Base-by-base conservation (phyloP, 2,797 vertebrate species). In the Sebastes goodei region DNA sequence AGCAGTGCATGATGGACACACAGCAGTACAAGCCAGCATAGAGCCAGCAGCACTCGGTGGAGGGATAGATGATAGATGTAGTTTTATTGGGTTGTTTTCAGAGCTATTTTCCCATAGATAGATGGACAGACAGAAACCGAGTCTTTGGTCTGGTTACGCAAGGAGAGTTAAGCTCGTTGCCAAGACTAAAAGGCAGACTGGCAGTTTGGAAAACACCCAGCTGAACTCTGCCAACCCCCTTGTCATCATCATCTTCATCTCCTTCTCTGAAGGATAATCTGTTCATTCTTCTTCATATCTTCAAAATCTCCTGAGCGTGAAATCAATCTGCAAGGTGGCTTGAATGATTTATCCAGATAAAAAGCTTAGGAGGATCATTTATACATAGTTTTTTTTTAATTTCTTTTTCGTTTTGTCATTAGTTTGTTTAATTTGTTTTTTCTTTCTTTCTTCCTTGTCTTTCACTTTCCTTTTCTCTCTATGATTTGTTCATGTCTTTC, bases 171-270 rank as follows among this genome's bases (percentile, higher is more conserved):
- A 20, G 74, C 17, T 53, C 14, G 74, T 53, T 89, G 86, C 88
- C 89, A 89, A 85, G 63, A 84, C 72, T 10, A 77, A 83, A 80
- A 83, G 84, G 78, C 83, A 55, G 75, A 67, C 74, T 74, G 83
- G 76, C 80, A 67, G 83, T 63, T 85, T 84, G 87, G 72, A 87
- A 72, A 76, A 35, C 30, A 30, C 69, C 85, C 82, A 81, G 38
- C 56, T 76, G 42, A 86, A 81, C 79, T 74, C 57, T 32, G 68
- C 53, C 57, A 74, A 25, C 63, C 42, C 14, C 21, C 65, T 75
- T 20, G 9, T 56, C 59, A 3, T 76, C 69, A 42, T 65, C 61
- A 1, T 52, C 33, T 15, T 55, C 65, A 15, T 52, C 61, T 3
- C 10, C 29, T 15, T 38, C 57, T 3, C 20, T n/a, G 20, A 71